phyloP scores from a whole-genome alignment of 2,888 invertebrate species.

The Meghimatium bilineatum region DNA sequence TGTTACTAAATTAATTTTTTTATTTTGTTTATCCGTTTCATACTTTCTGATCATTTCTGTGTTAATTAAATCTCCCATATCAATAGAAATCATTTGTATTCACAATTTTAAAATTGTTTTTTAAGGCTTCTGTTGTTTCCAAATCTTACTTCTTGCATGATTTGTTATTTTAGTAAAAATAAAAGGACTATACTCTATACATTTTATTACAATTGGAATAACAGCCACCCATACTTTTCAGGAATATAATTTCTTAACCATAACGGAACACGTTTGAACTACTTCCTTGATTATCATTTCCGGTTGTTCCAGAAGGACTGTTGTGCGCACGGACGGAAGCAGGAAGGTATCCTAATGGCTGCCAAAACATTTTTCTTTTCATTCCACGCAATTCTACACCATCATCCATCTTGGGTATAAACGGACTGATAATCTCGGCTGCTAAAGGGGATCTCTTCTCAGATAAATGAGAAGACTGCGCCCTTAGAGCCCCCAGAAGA shows the following conservation, averaged over 20 bases:
- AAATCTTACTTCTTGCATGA: too few relatives aligned
- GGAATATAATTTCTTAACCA: constrained; percentile 10
- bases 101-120: too few relatives aligned
- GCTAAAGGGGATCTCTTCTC: constrained; percentile 26
- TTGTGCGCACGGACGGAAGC: constrained; percentile 41
- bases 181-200: not conserved
- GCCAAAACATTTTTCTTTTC: constrained; percentile 47
- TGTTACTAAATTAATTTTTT: too few relatives aligned
- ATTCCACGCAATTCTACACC: constrained; percentile 3
- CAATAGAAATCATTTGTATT: too few relatives aligned
- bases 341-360: constrained; percentile 43
- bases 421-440: not conserved
- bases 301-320: not conserved
- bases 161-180: too few relatives aligned
- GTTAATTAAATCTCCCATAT: too few relatives aligned
- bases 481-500: constrained; percentile 7
- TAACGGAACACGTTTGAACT: constrained; percentile 43
- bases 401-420: not conserved
- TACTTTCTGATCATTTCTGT: too few relatives aligned
- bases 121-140: too few relatives aligned
- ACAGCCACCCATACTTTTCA: not conserved
- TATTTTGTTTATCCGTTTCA: too few relatives aligned
- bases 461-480: not conserved
- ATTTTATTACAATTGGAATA: not conserved
- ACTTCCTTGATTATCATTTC: constrained; percentile 17